Percentiles rank a stretch among this genome's conserved stretches.
Evolutionary conservation across 2,797 vertebrate species (phyloP).

Genomic region (Eremophila alpestris): DNA sequence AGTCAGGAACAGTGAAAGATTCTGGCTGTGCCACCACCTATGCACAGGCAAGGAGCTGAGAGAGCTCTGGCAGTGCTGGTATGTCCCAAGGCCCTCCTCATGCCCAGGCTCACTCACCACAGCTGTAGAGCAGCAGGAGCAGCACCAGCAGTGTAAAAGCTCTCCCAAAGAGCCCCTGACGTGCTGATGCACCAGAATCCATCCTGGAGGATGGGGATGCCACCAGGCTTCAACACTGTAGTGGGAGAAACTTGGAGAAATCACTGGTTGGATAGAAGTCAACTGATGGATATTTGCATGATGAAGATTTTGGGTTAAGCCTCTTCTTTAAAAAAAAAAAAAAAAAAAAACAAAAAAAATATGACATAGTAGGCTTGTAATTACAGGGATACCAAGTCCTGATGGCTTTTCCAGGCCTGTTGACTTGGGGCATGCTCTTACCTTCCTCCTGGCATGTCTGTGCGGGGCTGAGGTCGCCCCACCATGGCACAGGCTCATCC

Average conservation of each 20-base stretch:
- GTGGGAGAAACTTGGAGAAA: background rate
- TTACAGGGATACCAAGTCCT: background rate
- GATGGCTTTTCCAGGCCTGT: background rate
- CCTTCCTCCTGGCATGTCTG: rapidly evolving
- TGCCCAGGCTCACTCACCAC: background rate
- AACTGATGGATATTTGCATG: background rate
- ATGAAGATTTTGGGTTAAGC: background rate
- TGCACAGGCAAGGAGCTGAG: background rate
- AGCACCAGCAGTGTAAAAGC: background rate
- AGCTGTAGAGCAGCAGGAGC: background rate
- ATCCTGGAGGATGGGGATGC: background rate
- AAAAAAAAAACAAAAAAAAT: background rate
- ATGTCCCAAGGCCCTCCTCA: background rate
- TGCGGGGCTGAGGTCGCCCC: rapidly evolving
- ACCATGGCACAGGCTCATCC: background rate
- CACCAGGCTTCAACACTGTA: background rate
- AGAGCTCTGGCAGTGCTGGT: background rate
- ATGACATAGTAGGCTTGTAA: background rate
- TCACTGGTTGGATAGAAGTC: background rate
- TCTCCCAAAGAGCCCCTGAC: background rate
- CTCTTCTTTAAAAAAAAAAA: background rate
- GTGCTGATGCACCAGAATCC: background rate
- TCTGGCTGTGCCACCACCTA: background rate
- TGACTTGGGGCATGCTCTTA: rapidly evolving
- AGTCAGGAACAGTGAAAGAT: background rate